Conservation (phyloP, 2,888 invertebrate genomes). For the Chorisops tibialis region DNA sequence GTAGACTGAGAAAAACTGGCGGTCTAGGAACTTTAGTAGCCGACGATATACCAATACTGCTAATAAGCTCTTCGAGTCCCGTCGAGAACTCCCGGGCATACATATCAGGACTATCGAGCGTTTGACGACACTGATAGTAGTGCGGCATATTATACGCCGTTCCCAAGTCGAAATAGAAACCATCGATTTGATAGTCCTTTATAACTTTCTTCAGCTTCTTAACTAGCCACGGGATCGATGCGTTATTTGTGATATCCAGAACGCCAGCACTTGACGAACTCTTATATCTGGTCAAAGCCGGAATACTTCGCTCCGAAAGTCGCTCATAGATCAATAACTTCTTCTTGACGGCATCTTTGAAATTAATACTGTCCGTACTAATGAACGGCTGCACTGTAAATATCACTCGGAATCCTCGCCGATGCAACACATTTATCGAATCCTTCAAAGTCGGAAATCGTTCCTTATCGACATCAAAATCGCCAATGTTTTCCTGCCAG, state of each 20-base stretch:
- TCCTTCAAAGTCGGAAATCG: conserved; percentile 76
- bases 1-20: conserved; percentile 81
- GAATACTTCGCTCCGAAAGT: conserved; percentile 72
- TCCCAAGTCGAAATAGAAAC: conserved; percentile 79
- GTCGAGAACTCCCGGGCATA: conserved; percentile 72
- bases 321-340: conserved; percentile 76
- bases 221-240: conserved; percentile 75
- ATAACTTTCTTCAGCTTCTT: conserved; percentile 68
- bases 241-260: conserved; percentile 81
- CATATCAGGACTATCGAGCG: conserved; percentile 75
- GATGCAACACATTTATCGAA: conserved; percentile 74
- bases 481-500: conserved; percentile 83
- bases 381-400: conserved; percentile 90
- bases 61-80: conserved; percentile 61
- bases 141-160: conserved; percentile 83
- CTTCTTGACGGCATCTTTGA: conserved; percentile 73
- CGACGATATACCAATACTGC: conserved; percentile 73
- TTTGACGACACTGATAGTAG: conserved; percentile 74
- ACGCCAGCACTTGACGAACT: conserved; percentile 77
- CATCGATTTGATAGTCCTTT: conserved; percentile 74
- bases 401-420: conserved; percentile 81
- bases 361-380: conserved; percentile 78
- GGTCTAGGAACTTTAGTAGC: conserved; percentile 77
- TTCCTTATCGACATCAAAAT: conserved; percentile 73
- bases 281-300: conserved; percentile 79